Conservation (phyloP, 2,888 invertebrate genomes). For the Chrysolina haemoptera region DNA sequence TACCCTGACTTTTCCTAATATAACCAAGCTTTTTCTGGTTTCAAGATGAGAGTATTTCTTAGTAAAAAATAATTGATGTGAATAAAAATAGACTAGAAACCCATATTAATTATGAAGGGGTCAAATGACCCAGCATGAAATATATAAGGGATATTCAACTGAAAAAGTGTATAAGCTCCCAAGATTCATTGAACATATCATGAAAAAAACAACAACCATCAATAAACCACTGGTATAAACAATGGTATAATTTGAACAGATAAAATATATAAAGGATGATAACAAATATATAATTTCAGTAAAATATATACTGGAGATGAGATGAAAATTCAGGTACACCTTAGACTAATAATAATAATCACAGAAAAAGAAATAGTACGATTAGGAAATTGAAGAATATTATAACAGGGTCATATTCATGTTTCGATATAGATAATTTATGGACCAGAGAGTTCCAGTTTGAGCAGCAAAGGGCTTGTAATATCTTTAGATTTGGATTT, state of each 20-base stretch:
- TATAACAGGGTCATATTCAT: not conserved
- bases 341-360: conserved; percentile 49
- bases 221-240: not conserved
- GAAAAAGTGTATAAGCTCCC: not conserved
- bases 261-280: conserved; percentile 4
- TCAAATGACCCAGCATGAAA: no score
- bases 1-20: no score
- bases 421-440: not conserved
- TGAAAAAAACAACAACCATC: not conserved
- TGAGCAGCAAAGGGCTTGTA: no score
- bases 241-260: not conserved
- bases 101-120: no score
- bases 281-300: not conserved
- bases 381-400: not conserved
- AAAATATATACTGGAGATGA: not conserved
- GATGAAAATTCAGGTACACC: conserved; percentile 49
- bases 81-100: no score
- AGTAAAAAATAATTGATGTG: no score
- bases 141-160: not conserved
- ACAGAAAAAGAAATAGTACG: conserved; percentile 47
- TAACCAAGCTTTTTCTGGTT: no score
- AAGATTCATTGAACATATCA: not conserved
- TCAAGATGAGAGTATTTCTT: no score
- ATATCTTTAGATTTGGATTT: no score
- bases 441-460: no score